Evolutionary conservation across 2,113 vertebrate genomes (phyloP).

Genomic region (Dromiciops gliroides): DNA sequence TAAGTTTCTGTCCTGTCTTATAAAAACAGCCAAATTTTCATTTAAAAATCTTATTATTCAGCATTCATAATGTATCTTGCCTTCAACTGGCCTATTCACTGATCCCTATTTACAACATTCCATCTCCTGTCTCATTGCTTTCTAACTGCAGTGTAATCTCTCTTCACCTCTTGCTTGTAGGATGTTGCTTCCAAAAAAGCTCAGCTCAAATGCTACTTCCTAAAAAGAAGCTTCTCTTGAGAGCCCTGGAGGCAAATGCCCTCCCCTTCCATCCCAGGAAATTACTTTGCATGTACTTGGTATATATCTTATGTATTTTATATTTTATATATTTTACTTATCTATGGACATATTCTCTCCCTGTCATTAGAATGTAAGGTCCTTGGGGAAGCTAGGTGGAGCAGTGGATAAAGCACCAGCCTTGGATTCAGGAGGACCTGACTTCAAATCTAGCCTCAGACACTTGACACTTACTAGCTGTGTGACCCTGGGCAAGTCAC

Average conservation of each 20-base stretch:
- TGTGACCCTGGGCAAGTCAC: no score
- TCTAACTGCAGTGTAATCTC: background rate
- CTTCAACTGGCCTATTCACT: background rate
- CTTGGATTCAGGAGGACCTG: no score
- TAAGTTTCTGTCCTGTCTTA: background rate
- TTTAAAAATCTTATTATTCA: background rate
- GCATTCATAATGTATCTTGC: background rate
- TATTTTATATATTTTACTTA: no score
- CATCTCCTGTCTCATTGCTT: background rate
- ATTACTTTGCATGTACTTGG: background rate
- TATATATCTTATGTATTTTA: background rate
- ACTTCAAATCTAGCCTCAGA: no score
- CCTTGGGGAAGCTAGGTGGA: no score
- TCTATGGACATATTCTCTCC: background rate
- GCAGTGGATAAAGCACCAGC: no score
- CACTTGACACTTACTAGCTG: no score
- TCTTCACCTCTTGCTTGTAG: background rate
- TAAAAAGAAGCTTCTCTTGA: background rate
- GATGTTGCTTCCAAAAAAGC: background rate
- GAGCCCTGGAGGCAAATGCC: background rate
- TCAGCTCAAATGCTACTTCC: background rate
- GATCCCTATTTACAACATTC: background rate
- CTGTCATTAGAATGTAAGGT: background rate
- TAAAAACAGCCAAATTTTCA: background rate
- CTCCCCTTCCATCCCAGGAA: background rate